Evolutionary conservation across 1,140 invertebrate species (phyloP).

Genomic region (Heliconius melpomene): DNA sequence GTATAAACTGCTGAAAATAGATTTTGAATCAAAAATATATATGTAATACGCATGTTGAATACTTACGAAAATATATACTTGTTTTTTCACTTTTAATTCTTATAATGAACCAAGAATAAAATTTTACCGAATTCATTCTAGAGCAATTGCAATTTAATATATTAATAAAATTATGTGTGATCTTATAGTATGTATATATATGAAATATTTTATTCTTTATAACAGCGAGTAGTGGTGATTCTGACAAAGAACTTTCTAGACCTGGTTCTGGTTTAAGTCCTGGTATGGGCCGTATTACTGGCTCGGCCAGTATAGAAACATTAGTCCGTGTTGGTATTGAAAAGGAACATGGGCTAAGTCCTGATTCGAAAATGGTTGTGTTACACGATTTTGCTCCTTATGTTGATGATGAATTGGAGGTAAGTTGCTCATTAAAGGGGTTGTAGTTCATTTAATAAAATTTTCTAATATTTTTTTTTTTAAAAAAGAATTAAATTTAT

Average conservation of each 20-base stretch:
- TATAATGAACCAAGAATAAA: background rate
- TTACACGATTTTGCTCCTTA: slow-evolving; percentile 97
- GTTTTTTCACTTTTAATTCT: background rate
- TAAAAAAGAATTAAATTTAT: no score
- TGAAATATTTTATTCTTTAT: background rate
- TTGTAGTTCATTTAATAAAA: background rate
- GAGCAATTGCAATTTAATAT: background rate
- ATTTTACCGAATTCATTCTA: background rate
- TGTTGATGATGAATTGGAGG: slow-evolving; percentile 96
- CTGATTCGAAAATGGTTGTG: slow-evolving; percentile 97
- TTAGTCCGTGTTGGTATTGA: slow-evolving; percentile 96
- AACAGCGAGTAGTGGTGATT: slow-evolving; percentile 82
- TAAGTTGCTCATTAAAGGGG: slow-evolving; percentile 57
- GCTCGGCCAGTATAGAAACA: slow-evolving; percentile 96
- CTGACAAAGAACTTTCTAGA: slow-evolving; percentile 87
- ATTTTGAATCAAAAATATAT: background rate
- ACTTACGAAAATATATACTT: background rate
- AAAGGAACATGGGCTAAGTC: slow-evolving; percentile 95
- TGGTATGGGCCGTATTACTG: slow-evolving; percentile 94
- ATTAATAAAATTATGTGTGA: background rate
- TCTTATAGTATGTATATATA: background rate
- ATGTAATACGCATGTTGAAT: background rate
- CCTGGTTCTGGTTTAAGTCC: slow-evolving; percentile 83
- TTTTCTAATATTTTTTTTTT: no score
- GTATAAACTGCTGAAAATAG: background rate